These are phyloP conservation scores for Oryzias dopingdopingensis DNA, from an alignment of 2,797 vertebrate genomes.

Conservation along the genomic window DNA sequence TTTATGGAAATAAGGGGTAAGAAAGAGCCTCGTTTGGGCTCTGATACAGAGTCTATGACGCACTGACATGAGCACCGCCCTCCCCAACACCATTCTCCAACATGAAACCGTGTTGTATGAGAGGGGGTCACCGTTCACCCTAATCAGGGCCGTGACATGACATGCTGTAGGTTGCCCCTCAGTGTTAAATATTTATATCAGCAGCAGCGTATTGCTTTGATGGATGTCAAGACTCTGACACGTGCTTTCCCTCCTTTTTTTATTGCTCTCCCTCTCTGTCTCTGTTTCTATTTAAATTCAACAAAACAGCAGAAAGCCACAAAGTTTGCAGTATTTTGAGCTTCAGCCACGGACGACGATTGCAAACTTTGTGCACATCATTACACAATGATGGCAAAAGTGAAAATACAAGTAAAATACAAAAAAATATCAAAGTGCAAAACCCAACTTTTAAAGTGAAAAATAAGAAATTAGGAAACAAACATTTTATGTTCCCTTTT, in stretches of 20 bases:
- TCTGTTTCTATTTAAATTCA: constrained; percentile 69
- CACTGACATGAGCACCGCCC: constrained; percentile 57
- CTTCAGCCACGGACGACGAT: background rate
- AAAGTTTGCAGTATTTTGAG: constrained; percentile 25
- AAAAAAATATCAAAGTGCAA: too few species aligned
- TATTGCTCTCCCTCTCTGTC: constrained; percentile 33
- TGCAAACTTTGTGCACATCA: background rate
- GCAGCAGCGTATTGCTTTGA: constrained; percentile 71
- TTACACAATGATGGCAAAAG: background rate
- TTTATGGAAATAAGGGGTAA: constrained; percentile 79
- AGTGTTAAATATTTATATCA: constrained; percentile 84
- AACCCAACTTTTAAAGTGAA: too few species aligned
- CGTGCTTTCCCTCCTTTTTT: constrained; percentile 58
- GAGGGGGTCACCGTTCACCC: constrained; percentile 78
- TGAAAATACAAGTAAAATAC: background rate
- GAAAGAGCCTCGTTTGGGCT: constrained; percentile 62
- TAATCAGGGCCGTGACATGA: constrained; percentile 84
- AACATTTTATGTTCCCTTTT: too few species aligned
- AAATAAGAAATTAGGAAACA: too few species aligned
- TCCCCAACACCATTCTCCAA: constrained; percentile 44
- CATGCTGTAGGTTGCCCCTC: constrained; percentile 81
- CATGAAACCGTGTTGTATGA: constrained; percentile 74
- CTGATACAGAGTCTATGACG: constrained; percentile 70
- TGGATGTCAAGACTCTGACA: constrained; percentile 81
- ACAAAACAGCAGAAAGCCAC: constrained; percentile 45